Evolutionary conservation across 1,140 invertebrate genomes (phyloP).

Genomic region (Cotesia glomerata): DNA sequence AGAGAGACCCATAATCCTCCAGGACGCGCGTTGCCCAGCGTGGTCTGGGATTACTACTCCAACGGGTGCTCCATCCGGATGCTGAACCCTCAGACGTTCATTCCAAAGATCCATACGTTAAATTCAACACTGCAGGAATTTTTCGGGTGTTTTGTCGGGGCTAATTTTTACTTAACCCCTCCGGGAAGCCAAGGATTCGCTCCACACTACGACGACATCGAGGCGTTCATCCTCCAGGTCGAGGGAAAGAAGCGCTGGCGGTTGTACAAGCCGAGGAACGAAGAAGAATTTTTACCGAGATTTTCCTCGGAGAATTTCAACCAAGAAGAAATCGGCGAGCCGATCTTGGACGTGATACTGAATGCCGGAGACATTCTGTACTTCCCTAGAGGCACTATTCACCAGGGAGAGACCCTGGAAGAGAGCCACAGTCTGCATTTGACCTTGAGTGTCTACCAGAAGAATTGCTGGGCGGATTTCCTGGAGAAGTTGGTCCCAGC

Average conservation of each 20-base stretch:
- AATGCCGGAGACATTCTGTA: constrained; percentile 91
- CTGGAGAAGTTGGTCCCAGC: constrained; percentile 81
- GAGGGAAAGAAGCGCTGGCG: constrained; percentile 96
- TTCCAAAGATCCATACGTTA: constrained; percentile 67
- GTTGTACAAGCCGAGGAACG: constrained; percentile 77
- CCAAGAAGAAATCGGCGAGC: constrained; percentile 78
- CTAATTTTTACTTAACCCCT: constrained; percentile 96
- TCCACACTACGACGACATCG: constrained; percentile 98
- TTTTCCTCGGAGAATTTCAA: constrained; percentile 85
- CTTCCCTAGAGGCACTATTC: constrained; percentile 90
- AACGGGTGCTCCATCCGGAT: constrained; percentile 91
- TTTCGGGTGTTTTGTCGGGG: constrained; percentile 92
- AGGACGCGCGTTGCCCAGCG: constrained; percentile 75
- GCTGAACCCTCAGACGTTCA: constrained; percentile 92
- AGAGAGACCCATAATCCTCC: constrained; percentile 88
- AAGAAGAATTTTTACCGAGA: constrained; percentile 74
- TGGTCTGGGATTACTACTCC: constrained; percentile 90
- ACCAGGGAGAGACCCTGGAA: constrained; percentile 83
- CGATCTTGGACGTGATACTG: constrained; percentile 82
- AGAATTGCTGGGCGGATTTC: constrained; percentile 88
- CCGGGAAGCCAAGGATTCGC: constrained; percentile 96
- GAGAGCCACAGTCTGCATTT: constrained; percentile 88
- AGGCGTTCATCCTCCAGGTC: constrained; percentile 95
- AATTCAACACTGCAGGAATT: constrained; percentile 89
- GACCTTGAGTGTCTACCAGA: constrained; percentile 91